These are phyloP conservation scores for Micoletzkya japonica DNA, from an alignment of 2,888 invertebrate genomes.

Conservation along the genomic window DNA sequence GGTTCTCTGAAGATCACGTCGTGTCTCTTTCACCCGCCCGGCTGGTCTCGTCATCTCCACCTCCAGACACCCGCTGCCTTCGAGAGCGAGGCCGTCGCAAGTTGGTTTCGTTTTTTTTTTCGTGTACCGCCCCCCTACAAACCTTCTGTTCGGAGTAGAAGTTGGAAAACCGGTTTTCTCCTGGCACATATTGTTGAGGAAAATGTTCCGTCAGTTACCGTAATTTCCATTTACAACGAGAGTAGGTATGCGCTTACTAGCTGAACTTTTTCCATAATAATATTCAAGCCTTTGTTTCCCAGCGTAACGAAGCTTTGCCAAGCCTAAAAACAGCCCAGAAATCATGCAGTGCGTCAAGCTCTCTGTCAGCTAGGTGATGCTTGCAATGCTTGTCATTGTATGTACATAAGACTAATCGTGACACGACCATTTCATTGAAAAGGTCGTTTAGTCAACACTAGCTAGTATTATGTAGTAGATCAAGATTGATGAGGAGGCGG, in stretches of 20 bases:
- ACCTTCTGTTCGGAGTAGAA: too few species aligned
- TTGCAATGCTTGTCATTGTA: neutral
- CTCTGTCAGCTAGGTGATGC: neutral
- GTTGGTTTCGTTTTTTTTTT: neutral
- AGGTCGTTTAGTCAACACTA: neutral
- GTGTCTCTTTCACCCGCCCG: conserved; percentile 41
- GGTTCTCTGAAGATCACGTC: conserved; percentile 21
- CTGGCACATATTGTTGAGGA: too few species aligned
- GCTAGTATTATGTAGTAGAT: neutral
- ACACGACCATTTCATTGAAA: neutral
- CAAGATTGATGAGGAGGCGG: neutral
- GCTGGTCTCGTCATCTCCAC: conserved; percentile 43
- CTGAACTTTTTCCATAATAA: too few species aligned
- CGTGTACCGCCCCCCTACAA: too few species aligned
- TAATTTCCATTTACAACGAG: too few species aligned
- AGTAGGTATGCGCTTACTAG: too few species aligned
- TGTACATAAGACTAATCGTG: neutral
- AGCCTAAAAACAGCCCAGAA: too few species aligned
- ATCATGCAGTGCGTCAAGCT: neutral
- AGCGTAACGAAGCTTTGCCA: too few species aligned
- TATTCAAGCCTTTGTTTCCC: neutral
- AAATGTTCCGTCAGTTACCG: too few species aligned
- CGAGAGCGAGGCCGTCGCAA: conserved; percentile 35
- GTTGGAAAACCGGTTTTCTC: too few species aligned
- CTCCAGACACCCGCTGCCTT: conserved; percentile 43